These are phyloP conservation scores for Crotophaga sulcirostris DNA, from an alignment of 2,113 vertebrate species.

Conservation along the genomic window DNA sequence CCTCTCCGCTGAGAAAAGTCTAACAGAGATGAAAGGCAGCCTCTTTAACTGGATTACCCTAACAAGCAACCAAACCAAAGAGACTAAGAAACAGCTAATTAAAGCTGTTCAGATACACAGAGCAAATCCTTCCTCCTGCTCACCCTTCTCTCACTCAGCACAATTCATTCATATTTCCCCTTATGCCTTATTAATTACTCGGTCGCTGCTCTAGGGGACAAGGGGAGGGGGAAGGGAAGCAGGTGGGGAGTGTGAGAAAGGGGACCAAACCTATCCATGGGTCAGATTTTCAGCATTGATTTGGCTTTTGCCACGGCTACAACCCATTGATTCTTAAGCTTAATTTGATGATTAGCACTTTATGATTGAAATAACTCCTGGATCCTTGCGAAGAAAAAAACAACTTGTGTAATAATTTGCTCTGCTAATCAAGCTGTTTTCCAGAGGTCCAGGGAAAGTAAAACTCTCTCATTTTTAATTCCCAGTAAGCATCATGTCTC, in stretches of 20 bases:
- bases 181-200: conserved; percentile 74
- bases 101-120: conserved; percentile 74
- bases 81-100: conserved; percentile 79
- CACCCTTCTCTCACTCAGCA: conserved; percentile 42
- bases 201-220: neutral
- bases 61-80: conserved; percentile 74
- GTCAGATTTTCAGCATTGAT: conserved; percentile 61
- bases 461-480: neutral
- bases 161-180: conserved; percentile 78
- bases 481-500: neutral
- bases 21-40: conserved; percentile 78
- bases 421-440: conserved; percentile 26
- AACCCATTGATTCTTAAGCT: conserved; percentile 42
- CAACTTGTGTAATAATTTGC: neutral
- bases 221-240: conserved; percentile 41
- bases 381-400: neutral
- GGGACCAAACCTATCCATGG: conserved; percentile 24
- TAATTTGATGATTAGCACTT: conserved; percentile 50
- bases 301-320: conserved; percentile 44
- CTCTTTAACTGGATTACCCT: conserved; percentile 82
- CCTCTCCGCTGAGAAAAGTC: conserved; percentile 64
- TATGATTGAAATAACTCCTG: conserved; percentile 44
- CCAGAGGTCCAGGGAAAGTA: neutral
- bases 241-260: conserved; percentile 69
- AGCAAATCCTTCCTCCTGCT: conserved; percentile 60